phyloP scores from a whole-genome alignment of 2,888 invertebrate genomes.

The Metallyticus violacea region DNA sequence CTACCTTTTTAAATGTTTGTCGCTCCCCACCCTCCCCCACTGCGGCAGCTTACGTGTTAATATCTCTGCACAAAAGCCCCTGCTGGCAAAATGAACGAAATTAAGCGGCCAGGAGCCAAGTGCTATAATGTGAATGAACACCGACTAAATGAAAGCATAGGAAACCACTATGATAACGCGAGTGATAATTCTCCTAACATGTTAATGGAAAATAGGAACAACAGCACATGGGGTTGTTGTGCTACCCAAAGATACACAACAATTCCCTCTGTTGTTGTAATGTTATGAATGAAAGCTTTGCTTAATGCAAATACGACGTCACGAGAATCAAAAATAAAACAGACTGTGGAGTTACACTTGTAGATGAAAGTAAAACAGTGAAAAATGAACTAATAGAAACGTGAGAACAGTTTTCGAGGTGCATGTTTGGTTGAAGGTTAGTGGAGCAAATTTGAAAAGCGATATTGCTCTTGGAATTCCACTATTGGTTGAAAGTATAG shows the following conservation, averaged over 20 bases:
- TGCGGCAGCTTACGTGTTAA: not conserved
- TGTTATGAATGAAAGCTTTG: no score
- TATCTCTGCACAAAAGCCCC: slow-evolving; percentile 1
- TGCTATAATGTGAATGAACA: not conserved
- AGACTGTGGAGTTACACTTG: no score
- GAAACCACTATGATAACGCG: not conserved
- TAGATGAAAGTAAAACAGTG: no score
- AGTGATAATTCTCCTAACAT: not conserved
- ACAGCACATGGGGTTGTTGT: not conserved
- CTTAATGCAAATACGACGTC: no score
- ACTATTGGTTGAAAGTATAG: no score
- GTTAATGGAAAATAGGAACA: not conserved
- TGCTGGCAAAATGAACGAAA: slow-evolving; percentile 14
- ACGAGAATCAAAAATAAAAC: no score
- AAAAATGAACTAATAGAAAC: no score
- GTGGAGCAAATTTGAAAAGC: no score
- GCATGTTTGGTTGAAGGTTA: no score
- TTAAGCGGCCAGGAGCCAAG: not conserved
- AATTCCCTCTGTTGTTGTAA: no score
- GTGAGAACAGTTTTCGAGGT: no score
- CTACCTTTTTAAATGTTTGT: not conserved
- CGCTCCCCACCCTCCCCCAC: not conserved
- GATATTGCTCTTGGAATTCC: no score
- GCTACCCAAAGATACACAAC: not conserved
- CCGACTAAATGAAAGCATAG: not conserved